Evolutionary conservation across 2,888 invertebrate species (phyloP).

Genomic region (Phorcus lineatus): DNA sequence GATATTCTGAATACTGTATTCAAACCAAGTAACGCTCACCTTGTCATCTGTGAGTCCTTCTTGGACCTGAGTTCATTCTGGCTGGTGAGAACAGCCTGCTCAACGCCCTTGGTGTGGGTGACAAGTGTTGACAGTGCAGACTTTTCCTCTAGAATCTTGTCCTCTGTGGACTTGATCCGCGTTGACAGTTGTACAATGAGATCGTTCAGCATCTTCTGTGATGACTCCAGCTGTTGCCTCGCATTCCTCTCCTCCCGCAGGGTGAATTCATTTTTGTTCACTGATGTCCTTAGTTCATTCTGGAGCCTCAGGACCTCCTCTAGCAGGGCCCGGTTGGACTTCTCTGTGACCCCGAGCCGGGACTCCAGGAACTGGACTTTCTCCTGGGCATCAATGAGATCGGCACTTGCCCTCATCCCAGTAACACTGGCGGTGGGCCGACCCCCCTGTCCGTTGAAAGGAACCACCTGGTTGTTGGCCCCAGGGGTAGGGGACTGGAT

Average conservation of each 20-base stretch:
- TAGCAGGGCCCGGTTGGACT: constrained; percentile 74
- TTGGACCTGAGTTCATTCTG: constrained; percentile 69
- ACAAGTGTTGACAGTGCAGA: constrained; percentile 65
- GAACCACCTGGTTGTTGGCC: constrained; percentile 29
- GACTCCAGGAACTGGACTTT: constrained; percentile 69
- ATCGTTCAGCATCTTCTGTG: constrained; percentile 69
- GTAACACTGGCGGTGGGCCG: neutral
- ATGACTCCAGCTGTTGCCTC: constrained; percentile 69
- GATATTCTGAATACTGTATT: no score
- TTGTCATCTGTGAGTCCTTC: constrained; percentile 63
- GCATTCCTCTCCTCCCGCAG: constrained; percentile 70
- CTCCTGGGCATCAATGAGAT: constrained; percentile 59
- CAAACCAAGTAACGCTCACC: constrained; percentile 45
- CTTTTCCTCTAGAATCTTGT: constrained; percentile 70
- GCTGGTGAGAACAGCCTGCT: constrained; percentile 69
- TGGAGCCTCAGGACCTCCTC: constrained; percentile 74
- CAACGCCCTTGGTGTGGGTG: constrained; percentile 70
- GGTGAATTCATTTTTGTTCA: constrained; percentile 68
- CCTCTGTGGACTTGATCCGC: constrained; percentile 71
- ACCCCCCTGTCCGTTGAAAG: neutral
- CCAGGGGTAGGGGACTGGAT: constrained; percentile 32
- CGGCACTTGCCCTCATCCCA: constrained; percentile 35
- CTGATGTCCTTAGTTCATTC: constrained; percentile 65
- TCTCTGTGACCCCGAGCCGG: constrained; percentile 71
- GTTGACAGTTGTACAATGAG: constrained; percentile 67